Percentiles rank a stretch among this genome's conserved stretches.
Evolutionary conservation across 2,888 invertebrate species (phyloP).

Genomic region (Erebia palarica): DNA sequence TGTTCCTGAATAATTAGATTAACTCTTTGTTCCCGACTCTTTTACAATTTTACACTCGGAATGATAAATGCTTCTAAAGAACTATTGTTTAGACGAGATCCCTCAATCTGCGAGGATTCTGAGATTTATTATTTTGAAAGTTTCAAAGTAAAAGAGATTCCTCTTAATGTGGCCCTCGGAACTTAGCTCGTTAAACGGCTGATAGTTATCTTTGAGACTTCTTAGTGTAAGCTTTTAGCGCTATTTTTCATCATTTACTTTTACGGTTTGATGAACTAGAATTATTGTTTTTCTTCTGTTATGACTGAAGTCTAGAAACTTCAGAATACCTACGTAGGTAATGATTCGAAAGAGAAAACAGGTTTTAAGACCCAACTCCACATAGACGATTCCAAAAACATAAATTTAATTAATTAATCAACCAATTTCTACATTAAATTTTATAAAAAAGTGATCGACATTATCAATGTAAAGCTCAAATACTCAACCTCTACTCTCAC

Average conservation of each 20-base stretch:
- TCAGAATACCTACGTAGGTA: no score
- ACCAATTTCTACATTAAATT: no score
- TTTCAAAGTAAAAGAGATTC: conserved; percentile 18
- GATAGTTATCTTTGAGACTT: conserved; percentile 3
- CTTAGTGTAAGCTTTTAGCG: neutral
- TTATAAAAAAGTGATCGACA: no score
- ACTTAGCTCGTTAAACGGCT: conserved; percentile 1
- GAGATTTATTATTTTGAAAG: conserved; percentile 19
- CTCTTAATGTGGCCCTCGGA: neutral
- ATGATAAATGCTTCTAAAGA: neutral
- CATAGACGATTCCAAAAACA: no score
- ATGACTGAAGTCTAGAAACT: no score
- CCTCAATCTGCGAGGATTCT: neutral
- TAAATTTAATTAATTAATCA: no score
- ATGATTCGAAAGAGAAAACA: no score
- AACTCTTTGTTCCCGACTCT: conserved; percentile 13
- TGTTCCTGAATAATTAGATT: conserved; percentile 19
- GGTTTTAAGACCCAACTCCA: no score
- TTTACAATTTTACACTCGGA: conserved; percentile 9
- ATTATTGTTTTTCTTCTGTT: neutral
- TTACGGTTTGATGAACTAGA: neutral
- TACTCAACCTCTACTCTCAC: no score
- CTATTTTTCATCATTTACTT: neutral
- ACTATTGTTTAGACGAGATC: conserved; percentile 11
- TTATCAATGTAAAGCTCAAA: no score